These are phyloP conservation scores for Tenodera sinensis DNA, from an alignment of 2,888 invertebrate species.

Conservation along the genomic window DNA sequence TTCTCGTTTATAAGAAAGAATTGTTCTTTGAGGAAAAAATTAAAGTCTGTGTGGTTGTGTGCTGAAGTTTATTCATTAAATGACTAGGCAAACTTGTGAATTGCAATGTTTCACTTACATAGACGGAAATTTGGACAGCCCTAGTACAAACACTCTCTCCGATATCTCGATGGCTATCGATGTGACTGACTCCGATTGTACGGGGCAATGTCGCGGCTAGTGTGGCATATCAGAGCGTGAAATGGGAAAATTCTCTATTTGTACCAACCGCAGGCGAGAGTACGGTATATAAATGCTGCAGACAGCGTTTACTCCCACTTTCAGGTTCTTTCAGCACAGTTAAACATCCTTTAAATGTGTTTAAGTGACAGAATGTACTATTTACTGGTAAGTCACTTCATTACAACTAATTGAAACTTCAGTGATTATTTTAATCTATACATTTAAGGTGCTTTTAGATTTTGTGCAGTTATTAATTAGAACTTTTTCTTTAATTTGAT, in stretches of 20 bases:
- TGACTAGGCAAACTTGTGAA: too few species aligned
- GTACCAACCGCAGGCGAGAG: neutral
- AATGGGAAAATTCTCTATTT: neutral
- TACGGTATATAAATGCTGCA: neutral
- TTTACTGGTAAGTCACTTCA: neutral
- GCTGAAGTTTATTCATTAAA: too few species aligned
- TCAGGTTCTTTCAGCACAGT: neutral
- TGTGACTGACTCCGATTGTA: neutral
- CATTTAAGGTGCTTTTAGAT: too few species aligned
- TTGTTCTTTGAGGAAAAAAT: too few species aligned
- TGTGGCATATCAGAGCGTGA: neutral
- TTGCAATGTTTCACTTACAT: too few species aligned
- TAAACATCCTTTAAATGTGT: neutral
- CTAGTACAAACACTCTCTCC: neutral
- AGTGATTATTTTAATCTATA: too few species aligned
- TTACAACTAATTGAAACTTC: too few species aligned
- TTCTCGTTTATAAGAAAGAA: too few species aligned
- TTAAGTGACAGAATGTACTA: neutral
- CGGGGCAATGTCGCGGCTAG: neutral
- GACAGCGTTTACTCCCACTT: neutral
- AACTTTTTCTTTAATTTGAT: too few species aligned
- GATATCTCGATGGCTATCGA: neutral
- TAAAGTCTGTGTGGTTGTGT: too few species aligned
- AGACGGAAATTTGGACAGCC: neutral
- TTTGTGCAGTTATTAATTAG: too few species aligned